A percentile compares a stretch with the other conserved stretches of the same genome.
Conservation (phyloP, 1,140 invertebrate genomes). For the Cotesia chilonis region DNA sequence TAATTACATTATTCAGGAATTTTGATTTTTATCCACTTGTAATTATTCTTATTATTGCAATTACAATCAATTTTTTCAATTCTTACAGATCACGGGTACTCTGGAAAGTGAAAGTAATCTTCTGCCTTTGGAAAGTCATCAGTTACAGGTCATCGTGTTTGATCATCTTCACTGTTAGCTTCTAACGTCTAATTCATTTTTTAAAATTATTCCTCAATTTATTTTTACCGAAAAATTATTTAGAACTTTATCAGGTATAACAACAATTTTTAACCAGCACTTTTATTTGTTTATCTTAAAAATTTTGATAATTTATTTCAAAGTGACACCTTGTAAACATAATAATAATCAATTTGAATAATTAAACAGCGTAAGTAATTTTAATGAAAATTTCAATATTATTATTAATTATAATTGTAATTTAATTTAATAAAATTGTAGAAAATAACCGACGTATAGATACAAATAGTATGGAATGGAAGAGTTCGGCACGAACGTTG, state of each 20-base stretch:
- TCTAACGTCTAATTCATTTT: background rate
- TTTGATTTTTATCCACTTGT: conserved; percentile 32
- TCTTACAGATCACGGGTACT: conserved; percentile 36
- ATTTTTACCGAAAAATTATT: too few relatives aligned
- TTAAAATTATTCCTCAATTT: background rate
- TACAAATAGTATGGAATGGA: conserved; percentile 40
- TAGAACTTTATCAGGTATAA: too few relatives aligned
- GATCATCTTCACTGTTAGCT: background rate
- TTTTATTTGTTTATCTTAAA: too few relatives aligned
- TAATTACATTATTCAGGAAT: background rate
- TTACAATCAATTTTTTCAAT: background rate
- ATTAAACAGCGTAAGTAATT: too few relatives aligned
- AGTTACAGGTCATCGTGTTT: conserved; percentile 28
- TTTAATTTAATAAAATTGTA: background rate
- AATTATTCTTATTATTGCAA: background rate
- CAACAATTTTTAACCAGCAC: too few relatives aligned
- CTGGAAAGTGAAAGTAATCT: conserved; percentile 44
- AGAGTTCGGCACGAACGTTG: conserved; percentile 57
- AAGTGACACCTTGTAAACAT: too few relatives aligned
- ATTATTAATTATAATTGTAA: too few relatives aligned
- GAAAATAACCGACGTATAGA: background rate
- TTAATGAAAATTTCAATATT: too few relatives aligned
- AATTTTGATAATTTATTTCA: too few relatives aligned
- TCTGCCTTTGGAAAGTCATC: conserved; percentile 41
- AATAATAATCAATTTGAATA: too few relatives aligned